A percentile compares a stretch with the other conserved stretches of the same genome.
These are phyloP conservation scores for Chionodraco myersi DNA, from an alignment of 2,113 vertebrate species.

Conservation along the genomic window DNA sequence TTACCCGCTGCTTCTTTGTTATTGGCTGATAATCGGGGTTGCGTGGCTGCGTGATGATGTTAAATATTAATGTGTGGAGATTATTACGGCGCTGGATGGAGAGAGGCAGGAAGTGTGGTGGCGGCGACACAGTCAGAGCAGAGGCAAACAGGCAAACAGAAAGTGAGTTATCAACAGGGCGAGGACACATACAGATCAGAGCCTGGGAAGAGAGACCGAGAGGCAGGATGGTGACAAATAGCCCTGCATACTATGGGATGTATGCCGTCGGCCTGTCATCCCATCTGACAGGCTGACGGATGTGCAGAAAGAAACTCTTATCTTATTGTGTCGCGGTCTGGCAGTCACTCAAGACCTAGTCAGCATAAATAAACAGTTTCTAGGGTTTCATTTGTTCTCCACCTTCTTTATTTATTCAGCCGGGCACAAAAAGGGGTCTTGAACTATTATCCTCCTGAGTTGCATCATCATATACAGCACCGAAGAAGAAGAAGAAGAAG, in stretches of 20 bases:
- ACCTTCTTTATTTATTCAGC: slow-evolving; percentile 64
- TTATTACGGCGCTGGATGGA: slow-evolving; percentile 73
- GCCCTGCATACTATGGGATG: slow-evolving; percentile 56
- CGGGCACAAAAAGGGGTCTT: slow-evolving; percentile 48
- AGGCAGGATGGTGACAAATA: slow-evolving; percentile 52
- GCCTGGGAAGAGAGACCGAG: slow-evolving; percentile 43
- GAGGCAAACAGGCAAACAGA: slow-evolving; percentile 38
- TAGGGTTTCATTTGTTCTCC: slow-evolving; percentile 57
- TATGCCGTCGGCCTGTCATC: slow-evolving; percentile 70
- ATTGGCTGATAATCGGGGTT: slow-evolving; percentile 66
- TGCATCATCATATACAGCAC: slow-evolving; percentile 41
- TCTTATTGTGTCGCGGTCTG: slow-evolving; percentile 86
- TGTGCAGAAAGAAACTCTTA: slow-evolving; percentile 82
- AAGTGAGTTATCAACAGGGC: slow-evolving; percentile 29
- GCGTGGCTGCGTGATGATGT: slow-evolving; percentile 63
- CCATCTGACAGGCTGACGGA: slow-evolving; percentile 79
- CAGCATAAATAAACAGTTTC: slow-evolving; percentile 84
- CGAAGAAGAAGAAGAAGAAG: slow-evolving; percentile 41
- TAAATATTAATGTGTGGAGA: slow-evolving; percentile 81
- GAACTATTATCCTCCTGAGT: slow-evolving; percentile 55
- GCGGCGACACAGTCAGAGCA: slow-evolving; percentile 65
- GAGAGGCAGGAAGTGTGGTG: slow-evolving; percentile 68
- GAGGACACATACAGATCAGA: slow-evolving; percentile 47
- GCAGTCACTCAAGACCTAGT: slow-evolving; percentile 82
- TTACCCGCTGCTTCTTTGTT: slow-evolving; percentile 14